phyloP scores from a whole-genome alignment of 2,888 invertebrate genomes.

The Aspidiotus destructor region DNA sequence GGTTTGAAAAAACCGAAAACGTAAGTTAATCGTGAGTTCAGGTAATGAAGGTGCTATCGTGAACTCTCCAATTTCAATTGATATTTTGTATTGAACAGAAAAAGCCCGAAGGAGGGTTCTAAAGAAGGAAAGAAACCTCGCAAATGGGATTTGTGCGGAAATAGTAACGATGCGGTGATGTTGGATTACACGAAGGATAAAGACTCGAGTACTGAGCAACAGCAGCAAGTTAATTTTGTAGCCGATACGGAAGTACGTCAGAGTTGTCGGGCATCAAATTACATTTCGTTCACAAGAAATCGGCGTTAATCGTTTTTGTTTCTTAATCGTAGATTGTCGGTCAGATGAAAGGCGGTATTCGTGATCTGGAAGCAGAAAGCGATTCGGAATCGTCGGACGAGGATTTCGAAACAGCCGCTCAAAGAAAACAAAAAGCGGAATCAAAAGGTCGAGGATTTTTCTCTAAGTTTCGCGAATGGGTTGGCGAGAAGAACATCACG shows the following conservation, averaged over 20 bases:
- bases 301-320: not conserved
- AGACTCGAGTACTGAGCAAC: constrained; percentile 24
- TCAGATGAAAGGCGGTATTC: constrained; percentile 72
- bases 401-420: constrained; percentile 35
- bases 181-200: constrained; percentile 73
- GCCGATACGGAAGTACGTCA: constrained; percentile 14
- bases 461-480: constrained; percentile 73
- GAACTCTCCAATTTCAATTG: not conserved
- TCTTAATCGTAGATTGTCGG: constrained; percentile 58
- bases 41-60: constrained; percentile 1
- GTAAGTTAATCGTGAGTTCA: constrained; percentile 22
- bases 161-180: constrained; percentile 60
- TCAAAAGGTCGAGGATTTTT: constrained; percentile 56
- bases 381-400: constrained; percentile 48
- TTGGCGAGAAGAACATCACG: constrained; percentile 79
- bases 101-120: constrained; percentile 47
- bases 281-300: not conserved
- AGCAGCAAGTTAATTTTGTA: constrained; percentile 13
- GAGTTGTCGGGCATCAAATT: not conserved
- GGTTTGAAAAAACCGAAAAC: constrained; percentile 54
- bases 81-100: constrained; percentile 40
- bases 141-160: constrained; percentile 80
- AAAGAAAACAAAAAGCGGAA: constrained; percentile 41
- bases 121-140: constrained; percentile 80
- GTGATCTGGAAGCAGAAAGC: constrained; percentile 70